Conservation (phyloP, 2,113 vertebrate genomes). For the Rostratula benghalensis region DNA sequence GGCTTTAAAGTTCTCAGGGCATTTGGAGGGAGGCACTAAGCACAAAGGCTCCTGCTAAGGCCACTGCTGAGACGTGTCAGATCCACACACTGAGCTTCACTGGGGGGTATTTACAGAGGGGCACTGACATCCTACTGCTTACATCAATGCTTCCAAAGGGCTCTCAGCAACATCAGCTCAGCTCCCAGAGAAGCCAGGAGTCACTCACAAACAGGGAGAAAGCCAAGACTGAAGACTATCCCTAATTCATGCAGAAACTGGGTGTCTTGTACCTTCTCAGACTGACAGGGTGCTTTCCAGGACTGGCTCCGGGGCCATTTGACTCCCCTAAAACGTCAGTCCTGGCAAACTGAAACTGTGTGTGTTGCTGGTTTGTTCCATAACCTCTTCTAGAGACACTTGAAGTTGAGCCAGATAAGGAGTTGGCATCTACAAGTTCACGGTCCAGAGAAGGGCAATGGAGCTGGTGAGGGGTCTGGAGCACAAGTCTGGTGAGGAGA, state of each 20-base stretch:
- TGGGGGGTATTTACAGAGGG: neutral
- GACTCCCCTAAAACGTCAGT: neutral
- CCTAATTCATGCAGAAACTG: neutral
- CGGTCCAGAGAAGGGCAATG: too few relatives aligned
- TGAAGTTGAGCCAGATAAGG: neutral
- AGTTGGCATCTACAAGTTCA: neutral
- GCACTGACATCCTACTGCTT: neutral
- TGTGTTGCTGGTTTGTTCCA: neutral
- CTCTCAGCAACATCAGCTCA: neutral
- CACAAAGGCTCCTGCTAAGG: neutral
- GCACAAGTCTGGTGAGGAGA: too few relatives aligned
- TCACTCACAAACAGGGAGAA: neutral
- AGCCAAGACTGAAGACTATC: neutral
- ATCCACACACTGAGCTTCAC: neutral
- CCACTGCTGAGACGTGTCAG: neutral
- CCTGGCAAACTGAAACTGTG: neutral
- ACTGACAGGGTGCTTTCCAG: neutral
- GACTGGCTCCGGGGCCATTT: neutral
- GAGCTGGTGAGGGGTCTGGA: too few relatives aligned
- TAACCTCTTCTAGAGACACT: neutral
- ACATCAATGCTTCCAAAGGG: fast-evolving
- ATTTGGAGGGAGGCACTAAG: neutral
- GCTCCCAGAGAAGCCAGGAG: neutral
- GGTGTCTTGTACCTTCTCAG: neutral
- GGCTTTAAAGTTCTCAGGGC: too few relatives aligned